Percentiles rank a stretch among this genome's conserved stretches.
Evolutionary conservation across 2,113 vertebrate species (phyloP).

Genomic region (Bos indicus): DNA sequence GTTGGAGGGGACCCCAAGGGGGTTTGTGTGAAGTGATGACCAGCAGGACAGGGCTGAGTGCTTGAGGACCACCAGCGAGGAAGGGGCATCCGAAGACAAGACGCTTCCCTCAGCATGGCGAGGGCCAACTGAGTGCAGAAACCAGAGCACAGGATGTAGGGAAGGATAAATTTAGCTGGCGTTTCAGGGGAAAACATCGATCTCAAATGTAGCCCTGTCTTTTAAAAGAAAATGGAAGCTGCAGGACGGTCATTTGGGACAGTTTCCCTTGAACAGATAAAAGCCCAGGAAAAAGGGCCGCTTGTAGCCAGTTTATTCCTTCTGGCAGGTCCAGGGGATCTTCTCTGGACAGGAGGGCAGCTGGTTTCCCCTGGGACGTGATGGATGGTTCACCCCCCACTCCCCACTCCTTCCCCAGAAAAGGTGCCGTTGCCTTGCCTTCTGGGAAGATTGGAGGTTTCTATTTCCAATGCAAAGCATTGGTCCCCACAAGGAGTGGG

Average conservation of each 20-base stretch:
- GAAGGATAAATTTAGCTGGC: slow-evolving; percentile 56
- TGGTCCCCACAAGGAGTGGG: not conserved
- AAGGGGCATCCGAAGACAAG: not conserved
- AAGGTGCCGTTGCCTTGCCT: not conserved
- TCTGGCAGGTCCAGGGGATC: not conserved
- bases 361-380: not conserved
- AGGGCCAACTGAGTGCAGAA: not conserved
- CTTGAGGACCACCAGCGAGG: not conserved
- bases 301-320: not conserved
- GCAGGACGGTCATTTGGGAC: slow-evolving; percentile 46
- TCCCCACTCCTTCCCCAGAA: not conserved
- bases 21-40: rapidly evolving
- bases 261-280: slow-evolving; percentile 39
- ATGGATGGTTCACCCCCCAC: rapidly evolving
- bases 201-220: slow-evolving; percentile 51
- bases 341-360: not conserved
- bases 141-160: not conserved
- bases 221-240: slow-evolving; percentile 53
- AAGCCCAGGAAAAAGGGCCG: not conserved
- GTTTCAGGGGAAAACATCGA: slow-evolving; percentile 52
- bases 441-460: not conserved
- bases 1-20: not conserved
- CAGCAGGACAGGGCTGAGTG: not conserved
- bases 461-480: not conserved
- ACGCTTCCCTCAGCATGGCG: slow-evolving; percentile 1